Evolutionary conservation across 2,888 invertebrate species (phyloP), one percentile per base, ranked within the genome.

Genomic region (Temnothorax rugatulus): DNA sequence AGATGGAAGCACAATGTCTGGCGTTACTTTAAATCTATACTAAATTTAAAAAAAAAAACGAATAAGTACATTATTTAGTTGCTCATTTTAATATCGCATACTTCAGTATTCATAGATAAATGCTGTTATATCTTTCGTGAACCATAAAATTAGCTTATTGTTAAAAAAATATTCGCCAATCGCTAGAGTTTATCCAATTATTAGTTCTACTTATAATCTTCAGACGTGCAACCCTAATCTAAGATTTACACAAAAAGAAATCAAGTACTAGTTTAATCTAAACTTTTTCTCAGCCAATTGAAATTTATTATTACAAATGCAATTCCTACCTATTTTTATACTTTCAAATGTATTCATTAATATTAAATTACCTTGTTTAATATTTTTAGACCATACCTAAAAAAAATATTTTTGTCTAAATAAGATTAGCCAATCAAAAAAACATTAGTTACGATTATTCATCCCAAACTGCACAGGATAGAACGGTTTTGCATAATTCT

Each of bases 1-100:
- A 91, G 91, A 90, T 91, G 91, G 91, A 83, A 84, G 89, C 91
- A 91, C 91, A 21, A 71, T 84, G 82, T 85, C 86, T 47, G 84
- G 76, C 34, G 89, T 38, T 61, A 69, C 89, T 92, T 90, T 90
- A 91, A 91, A 92, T 91, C n/a, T 57, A 52, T 7, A 64, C 2
- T 90, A 92, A 91, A 77, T 44, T 57, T 8, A 11, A 18, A 29
- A 11, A 18, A 18, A 79, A 4, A 9, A 0, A 5, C 3, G 5
- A 44, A 15, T 29, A 52, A 15, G 4, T 54, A 4, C 3, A 68
- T 41, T n/a, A 15, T n/a, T n/a, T n/a, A 21, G 15, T 50, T 68
- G 8, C 5, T 44, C 8, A 52, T 41, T 29, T 54, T 5, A 61
- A 75, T 75, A 54, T 44, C 7, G 5, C 11, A 29, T 38, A 47